Evolutionary conservation across 2,888 invertebrate genomes (phyloP), one percentile per base, ranked within the genome.

Genomic region (Melipona bicolor): DNA sequence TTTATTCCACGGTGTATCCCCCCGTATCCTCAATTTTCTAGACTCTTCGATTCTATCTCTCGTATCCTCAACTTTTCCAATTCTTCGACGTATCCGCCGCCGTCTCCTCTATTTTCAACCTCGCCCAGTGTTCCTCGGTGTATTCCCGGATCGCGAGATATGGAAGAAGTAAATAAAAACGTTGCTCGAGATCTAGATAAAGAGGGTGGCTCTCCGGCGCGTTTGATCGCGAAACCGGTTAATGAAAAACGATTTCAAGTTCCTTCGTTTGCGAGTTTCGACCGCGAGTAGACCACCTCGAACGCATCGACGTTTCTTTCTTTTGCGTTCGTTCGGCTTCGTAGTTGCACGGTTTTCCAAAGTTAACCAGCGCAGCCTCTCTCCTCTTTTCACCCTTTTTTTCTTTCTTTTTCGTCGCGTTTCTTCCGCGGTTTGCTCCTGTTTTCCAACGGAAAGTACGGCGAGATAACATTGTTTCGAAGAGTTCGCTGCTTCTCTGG

Each of bases 331-430:
- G 65, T 49, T 73, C 61, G 72, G 6, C 65, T 15, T 17, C 32
- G n/a, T 49, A 36, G 79, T n/a, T 50, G 65, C 52, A 43, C 67
- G 59, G 59, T 72, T 65, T 81, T 72, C 59, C 65, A 61, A 78
- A 82, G 78, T 82, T 82, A 64, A 78, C 78, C 65, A 36, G 36
- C 21, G 70, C 77, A 74, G 64, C 56, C 68, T 70, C 36, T 49
- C 36, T 49, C 19, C 65, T 4, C 36, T 19, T 65, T 65, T 52
- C 73, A n/a, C 52, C 27, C 27, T 49, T 27, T n/a, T 15, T 43
- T 49, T 5, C 36, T 24, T 65, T 54, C 49, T 27, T n/a, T 27
- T 49, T 49, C 72, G 15, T 27, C 49, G 27, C 54, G 15, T 65
- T 65, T 65, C 65, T 65, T 67, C 24, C 24, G 43, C 43, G 74